phyloP scores from a whole-genome alignment of 1,140 invertebrate genomes.

The Goniozus legneri region DNA sequence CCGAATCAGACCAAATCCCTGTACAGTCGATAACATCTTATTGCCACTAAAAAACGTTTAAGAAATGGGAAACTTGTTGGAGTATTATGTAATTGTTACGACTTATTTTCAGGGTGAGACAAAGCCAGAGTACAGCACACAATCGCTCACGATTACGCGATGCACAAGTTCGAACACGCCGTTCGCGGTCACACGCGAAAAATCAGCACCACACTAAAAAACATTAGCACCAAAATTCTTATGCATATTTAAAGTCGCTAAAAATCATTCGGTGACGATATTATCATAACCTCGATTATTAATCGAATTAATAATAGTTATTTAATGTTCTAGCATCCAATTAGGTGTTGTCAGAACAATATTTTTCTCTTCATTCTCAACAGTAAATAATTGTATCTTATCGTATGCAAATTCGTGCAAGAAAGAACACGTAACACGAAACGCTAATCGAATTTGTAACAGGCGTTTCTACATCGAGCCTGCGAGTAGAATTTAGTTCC shows the following conservation, averaged over 20 bases:
- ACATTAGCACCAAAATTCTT: constrained; percentile 36
- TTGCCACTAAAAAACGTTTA: no score
- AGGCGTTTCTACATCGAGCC: constrained; percentile 13
- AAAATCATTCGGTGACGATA: constrained; percentile 10
- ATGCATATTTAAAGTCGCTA: constrained; percentile 23
- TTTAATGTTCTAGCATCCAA: no score
- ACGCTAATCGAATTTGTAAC: constrained; percentile 12
- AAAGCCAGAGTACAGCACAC: constrained; percentile 35
- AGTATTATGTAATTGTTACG: neutral
- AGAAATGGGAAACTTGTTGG: no score
- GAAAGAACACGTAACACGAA: no score
- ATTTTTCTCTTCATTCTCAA: constrained; percentile 6
- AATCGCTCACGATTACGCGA: constrained; percentile 36
- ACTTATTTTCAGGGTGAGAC: constrained; percentile 48
- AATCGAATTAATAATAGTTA: no score
- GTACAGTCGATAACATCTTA: no score
- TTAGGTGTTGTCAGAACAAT: neutral
- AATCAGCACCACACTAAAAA: constrained; percentile 40
- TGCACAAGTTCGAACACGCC: constrained; percentile 39
- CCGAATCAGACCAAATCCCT: constrained; percentile 18
- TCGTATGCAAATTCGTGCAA: no score
- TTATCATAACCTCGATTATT: constrained; percentile 1
- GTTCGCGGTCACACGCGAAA: constrained; percentile 40
- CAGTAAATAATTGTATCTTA: no score
- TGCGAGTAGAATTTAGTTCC: constrained; percentile 27